phyloP scores from a whole-genome alignment of 1,140 invertebrate genomes.

The Carposina sasakii region DNA sequence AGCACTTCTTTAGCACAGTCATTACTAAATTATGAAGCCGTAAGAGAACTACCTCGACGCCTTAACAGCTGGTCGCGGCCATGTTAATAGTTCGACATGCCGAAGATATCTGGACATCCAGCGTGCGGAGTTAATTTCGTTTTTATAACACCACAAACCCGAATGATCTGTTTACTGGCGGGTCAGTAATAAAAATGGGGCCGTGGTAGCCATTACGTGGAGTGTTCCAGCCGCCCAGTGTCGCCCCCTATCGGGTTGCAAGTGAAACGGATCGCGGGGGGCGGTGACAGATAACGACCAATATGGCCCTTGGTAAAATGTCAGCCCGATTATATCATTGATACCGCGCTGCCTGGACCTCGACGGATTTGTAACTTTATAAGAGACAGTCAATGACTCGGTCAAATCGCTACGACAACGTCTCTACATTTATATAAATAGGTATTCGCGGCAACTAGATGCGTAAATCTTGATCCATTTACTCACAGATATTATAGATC shows the following conservation, averaged over 20 bases:
- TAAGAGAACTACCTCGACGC: too few relatives aligned
- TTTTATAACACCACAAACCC: conserved; percentile 71
- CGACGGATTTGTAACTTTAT: too few relatives aligned
- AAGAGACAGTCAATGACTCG: too few relatives aligned
- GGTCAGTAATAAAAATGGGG: conserved; percentile 71
- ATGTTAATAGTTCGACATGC: conserved; percentile 43
- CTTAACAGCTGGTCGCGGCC: conserved; percentile 35
- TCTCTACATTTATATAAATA: too few relatives aligned
- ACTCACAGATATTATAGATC: too few relatives aligned
- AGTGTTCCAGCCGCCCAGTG: conserved; percentile 51
- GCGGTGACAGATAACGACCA: conserved; percentile 66
- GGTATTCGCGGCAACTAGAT: too few relatives aligned
- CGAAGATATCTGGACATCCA: conserved; percentile 57
- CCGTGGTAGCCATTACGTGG: conserved; percentile 64
- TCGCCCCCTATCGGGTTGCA: conserved; percentile 70
- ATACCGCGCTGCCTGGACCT: too few relatives aligned
- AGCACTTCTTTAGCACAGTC: too few relatives aligned
- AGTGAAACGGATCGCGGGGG: conserved; percentile 66
- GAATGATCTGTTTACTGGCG: conserved; percentile 72
- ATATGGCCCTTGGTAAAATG: conserved; percentile 60
- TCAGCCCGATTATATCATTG: conserved; percentile 55
- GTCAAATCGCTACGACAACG: too few relatives aligned
- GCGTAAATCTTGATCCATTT: too few relatives aligned
- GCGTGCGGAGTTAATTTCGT: conserved; percentile 66
- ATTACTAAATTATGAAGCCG: too few relatives aligned